These are phyloP conservation scores for Syndactyla subalaris DNA, from an alignment of 2,797 vertebrate species.

Conservation along the genomic window DNA sequence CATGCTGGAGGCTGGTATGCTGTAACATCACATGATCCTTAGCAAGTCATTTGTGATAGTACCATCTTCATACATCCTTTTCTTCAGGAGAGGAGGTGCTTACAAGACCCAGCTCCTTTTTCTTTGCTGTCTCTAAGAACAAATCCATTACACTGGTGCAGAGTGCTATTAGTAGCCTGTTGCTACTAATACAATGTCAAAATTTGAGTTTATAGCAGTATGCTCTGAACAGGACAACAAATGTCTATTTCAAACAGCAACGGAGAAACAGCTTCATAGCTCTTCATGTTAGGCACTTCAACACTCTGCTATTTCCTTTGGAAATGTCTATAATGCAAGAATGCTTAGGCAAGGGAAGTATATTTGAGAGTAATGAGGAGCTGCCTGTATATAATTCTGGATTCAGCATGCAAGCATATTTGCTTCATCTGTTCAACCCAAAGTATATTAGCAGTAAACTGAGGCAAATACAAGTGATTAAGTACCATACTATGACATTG, in stretches of 20 bases:
- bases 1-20: background rate
- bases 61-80: background rate
- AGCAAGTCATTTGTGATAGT: background rate
- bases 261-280: background rate
- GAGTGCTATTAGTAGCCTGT: background rate
- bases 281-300: background rate
- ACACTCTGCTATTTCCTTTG: background rate
- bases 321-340: constrained; percentile 18
- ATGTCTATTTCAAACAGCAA: background rate
- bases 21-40: background rate
- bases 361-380: constrained; percentile 41
- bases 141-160: background rate
- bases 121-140: background rate
- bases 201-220: background rate
- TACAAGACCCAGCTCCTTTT: background rate
- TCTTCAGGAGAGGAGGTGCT: background rate
- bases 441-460: background rate
- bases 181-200: background rate
- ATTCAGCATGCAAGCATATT: constrained; percentile 22
- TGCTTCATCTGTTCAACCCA: constrained; percentile 35
- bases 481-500: background rate
- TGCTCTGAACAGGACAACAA: background rate
- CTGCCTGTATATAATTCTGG: constrained; percentile 29
- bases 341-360: constrained; percentile 12
- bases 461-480: constrained; percentile 35